phyloP scores from a whole-genome alignment of 2,888 invertebrate genomes.

The Euzetes globulus region DNA sequence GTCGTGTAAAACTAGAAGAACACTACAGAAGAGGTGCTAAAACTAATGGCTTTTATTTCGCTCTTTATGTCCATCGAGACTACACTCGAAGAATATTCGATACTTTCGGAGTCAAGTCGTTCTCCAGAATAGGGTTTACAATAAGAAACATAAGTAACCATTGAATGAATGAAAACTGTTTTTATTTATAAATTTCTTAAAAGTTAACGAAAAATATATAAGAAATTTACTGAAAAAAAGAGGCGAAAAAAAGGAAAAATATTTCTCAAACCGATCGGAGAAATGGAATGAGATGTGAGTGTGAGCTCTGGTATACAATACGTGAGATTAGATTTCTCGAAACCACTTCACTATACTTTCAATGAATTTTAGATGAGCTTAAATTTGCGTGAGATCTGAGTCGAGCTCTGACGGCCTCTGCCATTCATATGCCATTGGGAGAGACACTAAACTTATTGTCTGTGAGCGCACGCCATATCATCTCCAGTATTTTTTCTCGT shows the following conservation, averaged over 20 bases:
- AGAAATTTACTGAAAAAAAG: not conserved
- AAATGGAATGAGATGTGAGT: not conserved
- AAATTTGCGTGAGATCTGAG: constrained; percentile 24
- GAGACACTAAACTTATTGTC: constrained; percentile 30
- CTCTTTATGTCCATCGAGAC: constrained; percentile 21
- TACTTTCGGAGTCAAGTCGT: not conserved
- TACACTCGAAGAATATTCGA: not conserved
- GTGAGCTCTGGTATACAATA: not conserved
- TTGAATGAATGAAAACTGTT: not conserved
- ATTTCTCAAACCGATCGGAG: not conserved
- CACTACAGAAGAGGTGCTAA: constrained; percentile 20
- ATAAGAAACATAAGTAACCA: constrained; percentile 3
- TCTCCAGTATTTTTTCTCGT: not conserved
- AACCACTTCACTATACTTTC: constrained; percentile 28
- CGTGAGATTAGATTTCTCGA: constrained; percentile 24
- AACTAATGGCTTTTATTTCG: constrained; percentile 20
- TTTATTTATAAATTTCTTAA: not conserved
- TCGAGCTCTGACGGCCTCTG: not conserved
- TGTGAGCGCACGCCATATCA: constrained; percentile 29
- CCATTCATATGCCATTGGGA: constrained; percentile 28
- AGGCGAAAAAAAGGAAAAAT: not conserved
- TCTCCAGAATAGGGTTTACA: not conserved
- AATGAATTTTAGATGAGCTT: constrained; percentile 26
- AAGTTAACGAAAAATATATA: not conserved
- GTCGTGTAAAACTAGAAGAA: constrained; percentile 11